phyloP scores from a whole-genome alignment of 2,888 invertebrate species.

The Drosophila neotestacea region DNA sequence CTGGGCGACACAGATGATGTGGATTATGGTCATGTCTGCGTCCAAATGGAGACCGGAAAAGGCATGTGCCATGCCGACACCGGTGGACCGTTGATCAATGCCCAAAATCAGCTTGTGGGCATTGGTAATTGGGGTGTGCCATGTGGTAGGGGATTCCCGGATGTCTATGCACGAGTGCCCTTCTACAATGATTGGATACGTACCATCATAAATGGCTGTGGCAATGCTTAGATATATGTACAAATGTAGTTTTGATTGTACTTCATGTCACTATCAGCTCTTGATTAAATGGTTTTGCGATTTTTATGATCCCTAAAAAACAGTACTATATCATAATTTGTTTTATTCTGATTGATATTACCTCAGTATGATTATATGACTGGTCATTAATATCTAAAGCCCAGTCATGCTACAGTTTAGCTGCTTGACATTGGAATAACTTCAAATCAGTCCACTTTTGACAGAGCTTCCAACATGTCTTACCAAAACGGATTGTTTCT shows the following conservation, averaged over 20 bases:
- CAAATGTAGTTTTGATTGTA: background rate
- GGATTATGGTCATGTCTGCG: slow-evolving; percentile 87
- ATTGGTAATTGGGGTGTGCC: slow-evolving; percentile 82
- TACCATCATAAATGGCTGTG: slow-evolving; percentile 60
- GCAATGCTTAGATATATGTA: slow-evolving; percentile 32
- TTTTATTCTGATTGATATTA: slow-evolving; percentile 56
- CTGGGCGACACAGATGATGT: slow-evolving; percentile 85
- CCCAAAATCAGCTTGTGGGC: slow-evolving; percentile 67
- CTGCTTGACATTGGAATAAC: slow-evolving; percentile 23
- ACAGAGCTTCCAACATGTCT: slow-evolving; percentile 57
- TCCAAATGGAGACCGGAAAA: slow-evolving; percentile 86
- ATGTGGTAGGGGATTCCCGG: slow-evolving; percentile 77
- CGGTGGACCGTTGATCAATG: slow-evolving; percentile 75
- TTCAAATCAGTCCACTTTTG: slow-evolving; percentile 57
- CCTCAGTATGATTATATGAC: slow-evolving; percentile 43
- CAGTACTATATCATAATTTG: slow-evolving; percentile 1
- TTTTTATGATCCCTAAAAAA: slow-evolving; percentile 49
- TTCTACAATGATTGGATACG: slow-evolving; percentile 81
- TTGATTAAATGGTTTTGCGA: slow-evolving; percentile 58
- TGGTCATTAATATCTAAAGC: slow-evolving; percentile 65
- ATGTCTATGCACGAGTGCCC: slow-evolving; percentile 74
- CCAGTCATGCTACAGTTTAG: slow-evolving; percentile 27
- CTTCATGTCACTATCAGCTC: slow-evolving; percentile 17
- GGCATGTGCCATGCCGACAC: slow-evolving; percentile 84
- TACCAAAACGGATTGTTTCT: slow-evolving; percentile 32